These are phyloP conservation scores for Nothocercus julius DNA, from an alignment of 2,113 vertebrate species.

Conservation along the genomic window DNA sequence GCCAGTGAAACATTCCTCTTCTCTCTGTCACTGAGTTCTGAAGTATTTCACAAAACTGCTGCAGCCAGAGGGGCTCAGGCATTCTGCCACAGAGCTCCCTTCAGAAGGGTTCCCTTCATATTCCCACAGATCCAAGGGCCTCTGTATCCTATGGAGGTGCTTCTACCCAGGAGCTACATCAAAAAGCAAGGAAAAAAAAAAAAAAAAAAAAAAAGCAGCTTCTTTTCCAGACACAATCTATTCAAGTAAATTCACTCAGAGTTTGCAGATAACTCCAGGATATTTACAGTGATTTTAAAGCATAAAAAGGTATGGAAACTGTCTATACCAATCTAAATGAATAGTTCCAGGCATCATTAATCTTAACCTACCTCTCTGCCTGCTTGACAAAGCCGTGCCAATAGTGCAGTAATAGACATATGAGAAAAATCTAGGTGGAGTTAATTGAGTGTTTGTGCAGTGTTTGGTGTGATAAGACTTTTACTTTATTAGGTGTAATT, in stretches of 20 bases:
- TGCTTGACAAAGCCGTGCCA: background rate
- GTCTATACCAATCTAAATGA: background rate
- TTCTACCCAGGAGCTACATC: background rate
- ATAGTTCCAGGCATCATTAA: constrained; percentile 12
- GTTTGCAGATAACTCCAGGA: constrained; percentile 34
- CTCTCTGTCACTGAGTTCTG: background rate
- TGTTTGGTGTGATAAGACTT: background rate
- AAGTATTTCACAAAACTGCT: background rate
- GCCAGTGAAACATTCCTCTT: background rate
- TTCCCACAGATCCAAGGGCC: background rate
- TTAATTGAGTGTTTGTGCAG: constrained; percentile 24
- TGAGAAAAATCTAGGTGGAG: background rate
- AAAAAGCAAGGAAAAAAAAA: background rate
- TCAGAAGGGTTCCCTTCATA: background rate
- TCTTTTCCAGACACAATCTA: background rate
- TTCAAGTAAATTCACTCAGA: background rate
- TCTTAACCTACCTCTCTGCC: background rate
- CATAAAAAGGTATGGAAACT: background rate
- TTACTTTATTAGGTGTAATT: constrained; percentile 1
- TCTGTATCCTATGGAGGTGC: background rate
- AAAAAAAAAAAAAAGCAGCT: background rate
- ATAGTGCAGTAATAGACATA: background rate
- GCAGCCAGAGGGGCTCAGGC: background rate
- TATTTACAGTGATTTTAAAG: background rate
- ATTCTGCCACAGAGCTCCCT: background rate